Base-by-base conservation (phyloP, 1,140 invertebrate genomes). In the Trachymyrmex septentrionalis region DNA sequence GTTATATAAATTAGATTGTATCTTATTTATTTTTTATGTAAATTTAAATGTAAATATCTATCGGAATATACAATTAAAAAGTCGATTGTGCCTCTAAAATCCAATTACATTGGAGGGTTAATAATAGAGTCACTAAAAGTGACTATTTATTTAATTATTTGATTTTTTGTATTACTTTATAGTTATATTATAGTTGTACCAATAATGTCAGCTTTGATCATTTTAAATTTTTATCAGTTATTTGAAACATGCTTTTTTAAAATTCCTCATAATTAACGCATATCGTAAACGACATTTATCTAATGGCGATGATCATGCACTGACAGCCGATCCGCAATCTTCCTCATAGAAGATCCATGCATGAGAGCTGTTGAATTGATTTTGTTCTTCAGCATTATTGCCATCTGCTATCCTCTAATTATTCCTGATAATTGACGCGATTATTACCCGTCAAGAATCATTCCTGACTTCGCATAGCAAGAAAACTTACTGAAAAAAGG, bases 351-450 rank as follows among this genome's bases (percentile, higher is more conserved):
- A 72, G 24, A 72, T 30, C 1, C n/a, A 3, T 72, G 14, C 66
- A 12, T 69, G 34, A 44, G n/a, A 21, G 12, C 66, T 44, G 12
- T 27, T 27, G 30, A 16, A 57, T 44, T 24, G 63, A 66, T 21
- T 53, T 38, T 30, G 48, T 82, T 76, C 80, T 6, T 38, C 38
- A n/a, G 7, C 27, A 27, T 21, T 77, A 86, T 86, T 44, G 67
- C 64, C 78, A 72, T 73, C 50, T 30, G 34, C 24, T 38, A 63
- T 12, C 55, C 44, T 24, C 30, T 80, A 85, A 89, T 87, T 89
- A 81, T 53, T 24, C 21, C 16, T 55, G 86, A 86, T 89, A 88
- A 89, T 88, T 88, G 86, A 38, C 50, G 16, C 81, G 30, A 80
- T 88, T 81, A 81, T 88, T 69, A 69, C 12, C 53, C 55, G 24